phyloP scores from a whole-genome alignment of 2,797 vertebrate species.

The Botia kubotai region DNA sequence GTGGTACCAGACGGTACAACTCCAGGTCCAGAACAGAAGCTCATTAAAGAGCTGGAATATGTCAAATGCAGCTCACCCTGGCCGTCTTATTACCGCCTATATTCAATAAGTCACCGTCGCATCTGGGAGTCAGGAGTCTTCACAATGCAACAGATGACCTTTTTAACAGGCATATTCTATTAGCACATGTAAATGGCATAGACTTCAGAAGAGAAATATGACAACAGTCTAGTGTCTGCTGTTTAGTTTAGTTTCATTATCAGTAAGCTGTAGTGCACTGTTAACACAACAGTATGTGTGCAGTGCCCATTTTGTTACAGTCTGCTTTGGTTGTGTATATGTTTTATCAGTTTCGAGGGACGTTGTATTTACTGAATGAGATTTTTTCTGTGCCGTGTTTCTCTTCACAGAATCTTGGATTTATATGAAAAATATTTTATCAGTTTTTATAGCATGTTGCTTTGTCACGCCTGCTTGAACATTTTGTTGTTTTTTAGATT shows the following conservation, averaged over 20 bases:
- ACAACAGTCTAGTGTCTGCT: not conserved
- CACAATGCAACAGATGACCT: slow-evolving; percentile 31
- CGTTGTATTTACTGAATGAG: too few species aligned
- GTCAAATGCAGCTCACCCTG: slow-evolving; percentile 50
- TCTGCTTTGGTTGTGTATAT: too few species aligned
- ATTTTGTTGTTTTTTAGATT: too few species aligned
- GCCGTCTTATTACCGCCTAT: slow-evolving; percentile 50
- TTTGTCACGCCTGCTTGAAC: too few species aligned
- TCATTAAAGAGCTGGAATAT: slow-evolving; percentile 53
- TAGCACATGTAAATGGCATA: slow-evolving; percentile 52
- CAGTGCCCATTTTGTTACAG: too few species aligned
- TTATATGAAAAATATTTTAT: too few species aligned
- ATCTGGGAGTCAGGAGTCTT: slow-evolving; percentile 38
- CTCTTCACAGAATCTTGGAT: too few species aligned
- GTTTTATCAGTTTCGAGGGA: too few species aligned
- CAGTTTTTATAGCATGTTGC: too few species aligned
- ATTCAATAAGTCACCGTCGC: slow-evolving; percentile 44
- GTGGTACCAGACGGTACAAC: slow-evolving; percentile 3
- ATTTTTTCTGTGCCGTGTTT: too few species aligned
- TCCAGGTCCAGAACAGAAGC: slow-evolving; percentile 41
- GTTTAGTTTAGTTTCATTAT: not conserved
- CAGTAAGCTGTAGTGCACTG: not conserved
- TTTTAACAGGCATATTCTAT: slow-evolving; percentile 42
- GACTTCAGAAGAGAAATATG: slow-evolving; percentile 39
- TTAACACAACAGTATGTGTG: too few species aligned